A percentile compares a stretch with the other conserved stretches of the same genome.
These are phyloP conservation scores for Amphiduros pacificus DNA, from an alignment of 2,888 invertebrate species.

Conservation along the genomic window DNA sequence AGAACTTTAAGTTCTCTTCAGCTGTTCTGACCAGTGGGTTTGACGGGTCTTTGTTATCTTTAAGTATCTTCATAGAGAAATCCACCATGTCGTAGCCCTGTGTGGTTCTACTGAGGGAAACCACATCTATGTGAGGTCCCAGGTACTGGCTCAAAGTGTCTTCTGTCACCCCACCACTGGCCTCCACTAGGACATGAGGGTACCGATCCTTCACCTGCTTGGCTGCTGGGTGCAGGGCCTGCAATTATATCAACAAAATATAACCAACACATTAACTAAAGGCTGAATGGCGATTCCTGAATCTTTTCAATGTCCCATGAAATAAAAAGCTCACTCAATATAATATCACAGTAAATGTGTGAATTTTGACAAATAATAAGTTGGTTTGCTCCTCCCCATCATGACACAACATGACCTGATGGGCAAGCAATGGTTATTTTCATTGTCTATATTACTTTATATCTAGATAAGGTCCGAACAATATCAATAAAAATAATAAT, in stretches of 20 bases:
- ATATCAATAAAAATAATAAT: too few species aligned
- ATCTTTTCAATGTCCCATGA: too few species aligned
- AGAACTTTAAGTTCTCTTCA: too few species aligned
- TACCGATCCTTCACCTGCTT: slow-evolving; percentile 45
- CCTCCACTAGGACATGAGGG: slow-evolving; percentile 56
- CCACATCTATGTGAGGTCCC: slow-evolving; percentile 53
- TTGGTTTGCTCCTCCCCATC: too few species aligned
- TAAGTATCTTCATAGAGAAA: slow-evolving; percentile 59
- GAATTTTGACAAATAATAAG: too few species aligned
- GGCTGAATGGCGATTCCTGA: too few species aligned
- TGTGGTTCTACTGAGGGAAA: slow-evolving; percentile 58
- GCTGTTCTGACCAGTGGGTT: background rate
- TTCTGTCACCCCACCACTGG: slow-evolving; percentile 59
- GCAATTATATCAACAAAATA: slow-evolving; percentile 23
- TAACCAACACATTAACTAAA: background rate
- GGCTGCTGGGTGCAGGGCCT: slow-evolving; percentile 49
- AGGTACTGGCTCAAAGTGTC: slow-evolving; percentile 49
- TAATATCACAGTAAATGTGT: too few species aligned
- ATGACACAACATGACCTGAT: too few species aligned
- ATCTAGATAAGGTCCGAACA: too few species aligned
- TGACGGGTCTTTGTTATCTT: slow-evolving; percentile 33
- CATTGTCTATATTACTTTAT: too few species aligned
- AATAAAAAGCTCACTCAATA: too few species aligned
- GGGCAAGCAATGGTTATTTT: too few species aligned
- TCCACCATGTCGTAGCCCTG: slow-evolving; percentile 60